phyloP scores from a whole-genome alignment of 64 coral and sea anemone genomes.

The Stichodactyla helianthus region DNA sequence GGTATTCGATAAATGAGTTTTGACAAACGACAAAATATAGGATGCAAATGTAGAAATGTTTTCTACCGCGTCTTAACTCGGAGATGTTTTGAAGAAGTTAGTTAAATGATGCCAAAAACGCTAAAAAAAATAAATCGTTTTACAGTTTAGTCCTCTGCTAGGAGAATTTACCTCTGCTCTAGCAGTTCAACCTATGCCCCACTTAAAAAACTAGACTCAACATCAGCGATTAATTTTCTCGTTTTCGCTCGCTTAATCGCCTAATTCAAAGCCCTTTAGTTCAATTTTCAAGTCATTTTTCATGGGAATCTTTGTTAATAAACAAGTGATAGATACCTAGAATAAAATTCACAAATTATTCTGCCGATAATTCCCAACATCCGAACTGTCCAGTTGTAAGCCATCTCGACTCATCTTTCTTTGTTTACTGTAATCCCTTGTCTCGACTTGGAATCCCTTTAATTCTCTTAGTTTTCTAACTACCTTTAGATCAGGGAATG shows the following conservation, averaged over 20 bases:
- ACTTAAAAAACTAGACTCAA: not conserved
- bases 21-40: not conserved
- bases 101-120: too few relatives aligned
- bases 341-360: conserved; percentile 6
- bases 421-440: conserved; percentile 6
- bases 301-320: not conserved
- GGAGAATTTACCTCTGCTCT: too few relatives aligned
- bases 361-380: not conserved
- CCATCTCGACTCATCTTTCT: not conserved
- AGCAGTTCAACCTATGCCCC: not conserved
- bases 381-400: not conserved
- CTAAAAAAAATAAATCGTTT: too few relatives aligned
- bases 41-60: not conserved
- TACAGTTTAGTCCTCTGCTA: too few relatives aligned
- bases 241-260: not conserved
- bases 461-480: conserved; percentile 9
- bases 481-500: not conserved
- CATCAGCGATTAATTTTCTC: not conserved
- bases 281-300: not conserved
- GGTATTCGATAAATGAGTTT: not conserved
- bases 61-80: too few relatives aligned
- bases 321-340: not conserved
- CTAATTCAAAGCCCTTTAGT: not conserved
- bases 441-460: not conserved
- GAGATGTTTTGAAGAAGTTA: too few relatives aligned